Evolutionary conservation across 2,797 vertebrate species (phyloP).

Genomic region (Smutsia temminckii): DNA sequence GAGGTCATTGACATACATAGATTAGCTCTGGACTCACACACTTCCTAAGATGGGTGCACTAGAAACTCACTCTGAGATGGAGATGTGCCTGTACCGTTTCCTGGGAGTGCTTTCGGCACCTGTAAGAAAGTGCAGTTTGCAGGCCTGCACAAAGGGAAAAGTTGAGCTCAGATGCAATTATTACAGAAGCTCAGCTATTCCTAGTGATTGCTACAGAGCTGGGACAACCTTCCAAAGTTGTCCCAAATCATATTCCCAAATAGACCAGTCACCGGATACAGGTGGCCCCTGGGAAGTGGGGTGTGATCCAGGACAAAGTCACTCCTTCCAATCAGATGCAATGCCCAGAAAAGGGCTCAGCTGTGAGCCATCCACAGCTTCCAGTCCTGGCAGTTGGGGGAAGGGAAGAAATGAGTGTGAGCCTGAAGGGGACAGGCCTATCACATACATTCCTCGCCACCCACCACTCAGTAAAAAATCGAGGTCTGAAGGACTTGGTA

Average conservation of each 20-base stretch:
- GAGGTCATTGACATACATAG: background rate
- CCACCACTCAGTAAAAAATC: background rate
- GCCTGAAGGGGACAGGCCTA: too few species aligned
- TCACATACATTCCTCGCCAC: rapidly evolving
- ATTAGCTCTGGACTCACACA: background rate
- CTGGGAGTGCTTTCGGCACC: too few species aligned
- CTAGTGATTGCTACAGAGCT: background rate
- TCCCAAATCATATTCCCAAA: background rate
- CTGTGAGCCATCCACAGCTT: background rate
- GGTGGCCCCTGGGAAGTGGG: background rate
- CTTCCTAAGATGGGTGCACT: background rate
- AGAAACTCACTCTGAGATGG: background rate
- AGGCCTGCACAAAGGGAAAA: background rate
- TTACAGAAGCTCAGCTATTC: background rate
- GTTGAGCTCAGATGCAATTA: background rate
- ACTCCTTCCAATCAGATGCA: background rate
- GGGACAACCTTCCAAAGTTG: background rate
- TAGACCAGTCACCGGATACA: background rate
- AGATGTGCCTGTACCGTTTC: background rate
- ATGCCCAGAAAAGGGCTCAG: background rate
- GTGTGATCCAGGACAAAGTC: background rate
- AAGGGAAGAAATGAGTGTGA: background rate
- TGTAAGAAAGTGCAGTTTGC: background rate
- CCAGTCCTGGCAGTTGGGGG: background rate
- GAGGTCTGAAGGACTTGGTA: background rate